phyloP scores from a whole-genome alignment of 2,888 invertebrate genomes.

The Cephus pulcher region DNA sequence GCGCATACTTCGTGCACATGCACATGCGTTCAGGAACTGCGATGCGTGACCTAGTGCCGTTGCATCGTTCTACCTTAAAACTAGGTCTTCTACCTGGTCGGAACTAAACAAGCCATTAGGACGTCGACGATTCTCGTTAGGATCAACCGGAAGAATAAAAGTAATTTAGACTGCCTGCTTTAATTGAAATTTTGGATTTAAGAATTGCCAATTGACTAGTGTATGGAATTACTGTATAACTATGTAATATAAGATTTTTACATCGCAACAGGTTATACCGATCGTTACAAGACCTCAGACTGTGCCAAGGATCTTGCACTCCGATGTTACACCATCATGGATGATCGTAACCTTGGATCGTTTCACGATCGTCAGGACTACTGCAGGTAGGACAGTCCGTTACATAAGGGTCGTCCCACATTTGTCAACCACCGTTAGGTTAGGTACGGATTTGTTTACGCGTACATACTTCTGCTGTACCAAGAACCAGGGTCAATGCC shows the following conservation, averaged over 20 bases:
- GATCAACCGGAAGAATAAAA: neutral
- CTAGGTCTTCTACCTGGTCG: conserved; percentile 62
- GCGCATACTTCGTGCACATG: conserved; percentile 37
- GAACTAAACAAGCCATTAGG: conserved; percentile 37
- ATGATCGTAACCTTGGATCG: neutral
- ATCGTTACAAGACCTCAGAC: neutral
- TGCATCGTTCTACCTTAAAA: conserved; percentile 34
- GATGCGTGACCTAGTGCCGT: conserved; percentile 61
- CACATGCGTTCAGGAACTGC: conserved; percentile 60
- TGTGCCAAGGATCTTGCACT: neutral
- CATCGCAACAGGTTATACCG: neutral
- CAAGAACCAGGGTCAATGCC: conserved; percentile 58
- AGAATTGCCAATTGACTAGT: neutral
- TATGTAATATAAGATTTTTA: neutral
- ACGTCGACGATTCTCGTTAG: neutral
- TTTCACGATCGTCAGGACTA: neutral
- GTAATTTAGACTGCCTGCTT: neutral
- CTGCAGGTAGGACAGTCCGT: neutral
- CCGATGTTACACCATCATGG: neutral
- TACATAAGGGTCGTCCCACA: conserved; percentile 33
- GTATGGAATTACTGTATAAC: neutral
- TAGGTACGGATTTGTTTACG: conserved; percentile 46
- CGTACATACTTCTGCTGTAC: conserved; percentile 1
- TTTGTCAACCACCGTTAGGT: conserved; percentile 33
- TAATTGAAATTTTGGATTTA: neutral